Evolutionary conservation across 2,888 invertebrate species (phyloP).

Genomic region (Catocala fraxini): DNA sequence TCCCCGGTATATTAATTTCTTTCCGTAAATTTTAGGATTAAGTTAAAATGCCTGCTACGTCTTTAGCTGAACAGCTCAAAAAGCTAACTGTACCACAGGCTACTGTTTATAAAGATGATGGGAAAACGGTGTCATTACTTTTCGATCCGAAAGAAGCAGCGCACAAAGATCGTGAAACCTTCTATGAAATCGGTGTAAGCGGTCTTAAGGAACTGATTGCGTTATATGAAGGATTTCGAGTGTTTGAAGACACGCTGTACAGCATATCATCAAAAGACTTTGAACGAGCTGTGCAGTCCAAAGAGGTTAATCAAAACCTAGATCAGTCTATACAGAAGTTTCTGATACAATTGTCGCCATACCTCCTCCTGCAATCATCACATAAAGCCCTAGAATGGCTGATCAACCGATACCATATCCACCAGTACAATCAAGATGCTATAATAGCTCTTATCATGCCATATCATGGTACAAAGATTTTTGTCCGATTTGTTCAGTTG

Average conservation of each 20-base stretch:
- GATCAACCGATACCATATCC: conserved; percentile 95
- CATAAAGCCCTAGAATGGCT: conserved; percentile 99
- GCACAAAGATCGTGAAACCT: conserved; percentile 93
- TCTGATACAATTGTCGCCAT: conserved; percentile 94
- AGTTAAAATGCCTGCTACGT: conserved; percentile 86
- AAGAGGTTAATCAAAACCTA: conserved; percentile 92
- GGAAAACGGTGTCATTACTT: conserved; percentile 93
- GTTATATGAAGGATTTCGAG: conserved; percentile 91
- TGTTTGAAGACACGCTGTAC: conserved; percentile 93
- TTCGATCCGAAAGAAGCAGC: conserved; percentile 97
- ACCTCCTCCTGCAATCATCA: conserved; percentile 93
- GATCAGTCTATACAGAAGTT: conserved; percentile 93
- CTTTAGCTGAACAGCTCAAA: conserved; percentile 93
- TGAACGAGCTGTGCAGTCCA: conserved; percentile 93
- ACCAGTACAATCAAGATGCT: conserved; percentile 95
- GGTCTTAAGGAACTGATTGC: conserved; percentile 94
- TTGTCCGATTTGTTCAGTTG: conserved; percentile 93
- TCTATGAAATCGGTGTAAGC: conserved; percentile 94
- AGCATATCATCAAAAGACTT: conserved; percentile 92
- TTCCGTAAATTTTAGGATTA: conserved; percentile 13
- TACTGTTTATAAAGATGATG: conserved; percentile 89
- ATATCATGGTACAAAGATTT: conserved; percentile 97
- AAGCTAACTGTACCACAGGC: conserved; percentile 93
- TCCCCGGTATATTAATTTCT: conserved; percentile 1
- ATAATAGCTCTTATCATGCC: conserved; percentile 95